Conservation (phyloP, 2,113 vertebrate genomes). For the Rattus rattus region DNA sequence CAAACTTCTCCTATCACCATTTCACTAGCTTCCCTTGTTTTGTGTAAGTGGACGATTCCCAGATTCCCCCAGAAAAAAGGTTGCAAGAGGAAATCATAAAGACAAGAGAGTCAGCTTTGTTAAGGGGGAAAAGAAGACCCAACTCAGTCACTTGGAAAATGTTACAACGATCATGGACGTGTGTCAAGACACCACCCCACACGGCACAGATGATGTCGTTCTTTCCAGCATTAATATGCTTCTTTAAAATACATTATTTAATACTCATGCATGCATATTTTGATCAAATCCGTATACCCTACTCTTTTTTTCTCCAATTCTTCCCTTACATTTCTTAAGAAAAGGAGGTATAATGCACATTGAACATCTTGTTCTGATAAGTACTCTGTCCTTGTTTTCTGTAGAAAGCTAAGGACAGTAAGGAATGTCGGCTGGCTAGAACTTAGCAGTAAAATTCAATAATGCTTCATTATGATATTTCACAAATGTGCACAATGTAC, state of each 20-base stretch:
- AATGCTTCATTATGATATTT: not conserved
- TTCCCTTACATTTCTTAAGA: not conserved
- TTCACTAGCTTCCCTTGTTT: not conserved
- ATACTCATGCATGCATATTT: not conserved
- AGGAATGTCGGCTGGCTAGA: constrained; percentile 13
- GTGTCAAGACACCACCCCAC: not conserved
- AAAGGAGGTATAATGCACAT: not conserved
- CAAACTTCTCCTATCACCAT: not conserved
- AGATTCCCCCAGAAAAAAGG: not conserved
- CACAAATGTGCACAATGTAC: not conserved
- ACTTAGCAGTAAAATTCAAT: not conserved
- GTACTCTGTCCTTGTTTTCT: not conserved
- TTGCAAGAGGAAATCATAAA: not conserved
- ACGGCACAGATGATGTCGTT: not conserved
- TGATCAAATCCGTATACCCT: not conserved
- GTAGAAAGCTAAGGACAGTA: not conserved
- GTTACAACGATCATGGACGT: not conserved
- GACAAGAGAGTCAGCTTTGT: not conserved
- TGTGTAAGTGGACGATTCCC: not conserved
- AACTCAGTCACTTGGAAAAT: not conserved
- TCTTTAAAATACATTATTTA: not conserved
- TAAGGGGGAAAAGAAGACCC: not conserved
- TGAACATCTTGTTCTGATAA: not conserved
- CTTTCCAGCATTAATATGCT: not conserved
- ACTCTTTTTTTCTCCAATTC: not conserved